Base-by-base conservation (phyloP, 2,888 invertebrate species). In the Lepidochrysops patricia region DNA sequence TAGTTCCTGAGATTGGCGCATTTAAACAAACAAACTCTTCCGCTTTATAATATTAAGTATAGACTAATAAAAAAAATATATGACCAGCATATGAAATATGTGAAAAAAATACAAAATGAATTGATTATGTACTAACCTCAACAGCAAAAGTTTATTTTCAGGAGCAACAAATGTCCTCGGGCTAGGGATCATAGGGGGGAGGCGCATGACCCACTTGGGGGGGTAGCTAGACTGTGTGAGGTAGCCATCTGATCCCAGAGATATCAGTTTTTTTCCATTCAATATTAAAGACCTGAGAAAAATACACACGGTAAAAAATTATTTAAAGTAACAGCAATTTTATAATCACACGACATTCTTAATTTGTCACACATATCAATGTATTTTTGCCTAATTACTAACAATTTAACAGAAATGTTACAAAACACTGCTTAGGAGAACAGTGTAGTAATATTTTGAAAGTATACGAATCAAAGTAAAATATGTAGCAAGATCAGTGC, bases 171-270 rank as follows among this genome's bases (percentile, higher is more conserved):
- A 79, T 3, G 91, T 90, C 62, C 92, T 90, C 0, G 92, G 90
- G 23, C 82, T 75, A 66, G 93, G 92, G 35, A 94, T 79, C 75
- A 96, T 90, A 0, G 95, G 95, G 0, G 95, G 95, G 72, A 93
- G 91, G 73, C 94, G 93, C 67, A 92, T 84, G 0, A 94, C 84
- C 66, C 90, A 89, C 75, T 93, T 93, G 0, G 92, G 94, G 4
- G 93, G 93, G 71, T 91, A 92, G 70, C 92, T 93, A 7, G 94
- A 94, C 62, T 94, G 86, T 1, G 94, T 93, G 19, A 96, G 81
- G 71, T 95, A 94, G 0, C 95, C 95, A 79, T 96, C 96, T 35
- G 94, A 89, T 15, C 96, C 97, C 62, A 94, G 96, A 0, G 97
- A 96, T 68, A 95, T 91, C 15, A 97, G 84, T 72, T 91, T 92